A percentile compares a stretch with the other conserved stretches of the same genome.
Conservation (phyloP, 2,888 invertebrate species). For the Carterocephalus palaemon region DNA sequence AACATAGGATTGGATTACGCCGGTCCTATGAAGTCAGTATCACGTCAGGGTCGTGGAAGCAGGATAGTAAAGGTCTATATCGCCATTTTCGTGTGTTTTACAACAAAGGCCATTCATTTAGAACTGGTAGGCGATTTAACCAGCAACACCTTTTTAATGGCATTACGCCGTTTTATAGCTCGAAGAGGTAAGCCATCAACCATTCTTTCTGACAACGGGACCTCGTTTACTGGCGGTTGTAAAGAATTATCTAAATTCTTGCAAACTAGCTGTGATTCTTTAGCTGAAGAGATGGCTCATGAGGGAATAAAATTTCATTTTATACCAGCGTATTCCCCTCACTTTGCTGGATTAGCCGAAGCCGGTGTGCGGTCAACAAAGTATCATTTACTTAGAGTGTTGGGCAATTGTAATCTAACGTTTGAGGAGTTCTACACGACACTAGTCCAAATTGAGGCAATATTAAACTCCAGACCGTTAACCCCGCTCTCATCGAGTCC, state of each 20-base stretch:
- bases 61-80: too few relatives aligned
- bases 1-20: conserved; percentile 31
- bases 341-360: conserved; percentile 16
- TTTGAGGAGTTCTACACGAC: conserved; percentile 5
- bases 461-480: conserved; percentile 3
- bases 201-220: too few relatives aligned
- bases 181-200: too few relatives aligned
- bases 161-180: too few relatives aligned
- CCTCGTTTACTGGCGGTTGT: conserved; percentile 33
- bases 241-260: conserved; percentile 28
- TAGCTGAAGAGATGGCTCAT: too few relatives aligned
- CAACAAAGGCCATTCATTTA: conserved; percentile 30
- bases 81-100: conserved; percentile 30
- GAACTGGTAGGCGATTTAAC: too few relatives aligned
- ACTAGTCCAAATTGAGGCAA: neutral
- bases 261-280: conserved; percentile 19
- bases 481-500: neutral
- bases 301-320: too few relatives aligned
- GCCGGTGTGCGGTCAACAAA: conserved; percentile 20
- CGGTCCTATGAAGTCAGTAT: conserved; percentile 26
- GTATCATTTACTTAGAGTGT: conserved; percentile 13
- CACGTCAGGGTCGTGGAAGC: conserved; percentile 27
- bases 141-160: too few relatives aligned
- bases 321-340: too few relatives aligned
- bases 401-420: conserved; percentile 16